Conservation (phyloP, 2,888 invertebrate genomes). For the Andrena hattorfiana region DNA sequence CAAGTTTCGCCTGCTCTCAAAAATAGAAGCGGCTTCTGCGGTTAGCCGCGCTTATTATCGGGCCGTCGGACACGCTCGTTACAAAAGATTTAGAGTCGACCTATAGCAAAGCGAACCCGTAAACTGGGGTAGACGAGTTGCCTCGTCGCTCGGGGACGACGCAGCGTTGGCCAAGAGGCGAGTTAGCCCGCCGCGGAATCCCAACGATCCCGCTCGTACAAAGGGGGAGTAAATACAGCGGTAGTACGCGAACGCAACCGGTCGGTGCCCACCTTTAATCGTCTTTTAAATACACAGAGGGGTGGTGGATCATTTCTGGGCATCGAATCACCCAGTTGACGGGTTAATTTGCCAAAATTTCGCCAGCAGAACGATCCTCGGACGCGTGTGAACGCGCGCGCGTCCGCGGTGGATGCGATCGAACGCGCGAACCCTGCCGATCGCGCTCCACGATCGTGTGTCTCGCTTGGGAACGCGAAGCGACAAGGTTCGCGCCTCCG, state of each 20-base stretch:
- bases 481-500: conserved; percentile 11
- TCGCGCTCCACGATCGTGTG: not conserved
- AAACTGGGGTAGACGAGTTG: too few species aligned
- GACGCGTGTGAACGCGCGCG: conserved; percentile 1
- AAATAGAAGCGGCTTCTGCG: conserved; percentile 2
- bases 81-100: not conserved
- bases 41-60: not conserved
- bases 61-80: conserved; percentile 2
- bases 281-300: too few species aligned
- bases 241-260: too few species aligned
- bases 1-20: not conserved
- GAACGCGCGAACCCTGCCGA: not conserved
- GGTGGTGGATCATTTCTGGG: too few species aligned
- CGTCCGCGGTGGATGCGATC: not conserved
- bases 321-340: too few species aligned
- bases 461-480: conserved; percentile 5
- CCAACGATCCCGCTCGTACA: too few species aligned
- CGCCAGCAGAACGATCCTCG: not conserved
- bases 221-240: too few species aligned
- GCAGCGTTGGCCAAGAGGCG: too few species aligned
- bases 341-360: not conserved
- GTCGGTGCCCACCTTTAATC: too few species aligned
- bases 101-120: too few species aligned
- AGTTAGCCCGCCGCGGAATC: too few species aligned
- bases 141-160: too few species aligned